Percentiles rank a stretch among this genome's conserved stretches.
Evolutionary conservation across 2,888 invertebrate genomes (phyloP).

Genomic region (Gandaritis pyraliata): DNA sequence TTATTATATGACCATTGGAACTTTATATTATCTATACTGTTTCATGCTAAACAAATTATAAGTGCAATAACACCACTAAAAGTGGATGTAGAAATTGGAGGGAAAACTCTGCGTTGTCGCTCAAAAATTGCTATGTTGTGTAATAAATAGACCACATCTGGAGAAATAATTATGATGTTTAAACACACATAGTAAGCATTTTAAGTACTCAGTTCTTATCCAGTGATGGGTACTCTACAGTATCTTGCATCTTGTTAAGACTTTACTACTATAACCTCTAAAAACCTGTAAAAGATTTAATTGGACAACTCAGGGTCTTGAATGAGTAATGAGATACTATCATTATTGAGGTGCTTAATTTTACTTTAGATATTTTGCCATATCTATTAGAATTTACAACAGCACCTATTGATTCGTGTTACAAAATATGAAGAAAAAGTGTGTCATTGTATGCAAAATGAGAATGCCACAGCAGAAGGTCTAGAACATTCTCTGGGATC

Average conservation of each 20-base stretch:
- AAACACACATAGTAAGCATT: no score
- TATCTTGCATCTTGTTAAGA: background rate
- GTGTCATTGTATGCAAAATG: slow-evolving; percentile 20
- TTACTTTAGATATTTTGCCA: background rate
- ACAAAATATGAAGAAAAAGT: slow-evolving; percentile 22
- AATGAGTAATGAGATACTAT: background rate
- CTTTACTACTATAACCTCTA: slow-evolving; percentile 4
- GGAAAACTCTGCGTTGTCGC: no score
- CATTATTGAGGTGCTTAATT: background rate
- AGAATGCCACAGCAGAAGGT: slow-evolving; percentile 42
- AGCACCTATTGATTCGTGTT: slow-evolving; percentile 9
- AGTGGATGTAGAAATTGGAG: no score
- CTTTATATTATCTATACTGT: no score
- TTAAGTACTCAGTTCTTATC: background rate
- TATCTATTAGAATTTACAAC: background rate
- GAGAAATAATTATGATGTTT: no score
- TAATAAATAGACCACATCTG: no score
- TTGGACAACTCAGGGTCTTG: slow-evolving; percentile 1
- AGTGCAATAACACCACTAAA: no score
- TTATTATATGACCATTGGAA: no score
- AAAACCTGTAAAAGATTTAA: background rate
- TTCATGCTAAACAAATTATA: no score
- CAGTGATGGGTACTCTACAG: background rate
- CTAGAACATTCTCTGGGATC: slow-evolving; percentile 67
- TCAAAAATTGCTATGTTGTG: no score